These are phyloP conservation scores for Rhinoraja longicauda DNA, from an alignment of 2,797 vertebrate genomes.

Conservation along the genomic window DNA sequence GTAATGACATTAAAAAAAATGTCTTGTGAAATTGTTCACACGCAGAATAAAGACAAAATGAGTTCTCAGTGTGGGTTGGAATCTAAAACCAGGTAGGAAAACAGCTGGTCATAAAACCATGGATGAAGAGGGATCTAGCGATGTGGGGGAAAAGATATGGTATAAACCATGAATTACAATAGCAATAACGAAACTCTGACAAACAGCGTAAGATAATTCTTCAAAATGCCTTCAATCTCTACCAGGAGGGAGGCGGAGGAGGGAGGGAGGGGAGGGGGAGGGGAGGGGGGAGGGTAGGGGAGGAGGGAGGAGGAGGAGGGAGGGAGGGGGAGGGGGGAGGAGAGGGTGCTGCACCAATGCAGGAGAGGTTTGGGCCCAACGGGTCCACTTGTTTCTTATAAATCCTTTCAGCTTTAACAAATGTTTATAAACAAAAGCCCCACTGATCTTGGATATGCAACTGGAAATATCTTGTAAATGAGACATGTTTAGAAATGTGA, in stretches of 20 bases:
- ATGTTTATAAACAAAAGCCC: neutral
- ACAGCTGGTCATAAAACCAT: no score
- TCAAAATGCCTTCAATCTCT: neutral
- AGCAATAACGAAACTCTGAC: neutral
- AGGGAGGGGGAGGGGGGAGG: no score
- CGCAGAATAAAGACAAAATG: neutral
- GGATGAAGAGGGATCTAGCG: neutral
- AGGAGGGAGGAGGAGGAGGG: no score
- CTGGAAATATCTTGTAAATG: constrained; percentile 29
- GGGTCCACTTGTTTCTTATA: no score
- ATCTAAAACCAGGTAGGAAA: neutral
- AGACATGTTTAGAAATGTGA: constrained; percentile 22
- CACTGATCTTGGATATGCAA: constrained; percentile 5
- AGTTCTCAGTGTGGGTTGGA: neutral
- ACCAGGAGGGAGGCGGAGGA: no score
- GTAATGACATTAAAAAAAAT: neutral
- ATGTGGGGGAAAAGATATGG: neutral
- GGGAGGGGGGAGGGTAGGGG: no score
- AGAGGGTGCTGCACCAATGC: no score
- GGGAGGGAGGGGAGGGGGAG: no score
- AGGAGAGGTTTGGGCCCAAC: no score
- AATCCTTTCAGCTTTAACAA: neutral
- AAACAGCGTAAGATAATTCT: neutral
- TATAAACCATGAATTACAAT: neutral
- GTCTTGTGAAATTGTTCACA: neutral